These are phyloP conservation scores for Blennius ocellaris DNA, from an alignment of 2,113 vertebrate genomes.

Conservation along the genomic window DNA sequence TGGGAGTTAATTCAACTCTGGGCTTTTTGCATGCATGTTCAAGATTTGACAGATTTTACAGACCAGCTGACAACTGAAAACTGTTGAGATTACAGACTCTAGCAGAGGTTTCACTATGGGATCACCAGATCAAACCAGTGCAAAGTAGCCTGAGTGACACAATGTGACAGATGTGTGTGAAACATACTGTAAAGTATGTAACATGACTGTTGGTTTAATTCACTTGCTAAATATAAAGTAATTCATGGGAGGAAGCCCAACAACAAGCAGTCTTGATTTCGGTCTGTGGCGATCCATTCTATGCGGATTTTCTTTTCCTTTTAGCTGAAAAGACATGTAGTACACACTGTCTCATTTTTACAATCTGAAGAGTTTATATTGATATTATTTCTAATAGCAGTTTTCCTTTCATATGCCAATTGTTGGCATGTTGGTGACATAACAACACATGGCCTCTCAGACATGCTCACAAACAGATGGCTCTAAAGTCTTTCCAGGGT, in stretches of 20 bases:
- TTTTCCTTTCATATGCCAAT: background rate
- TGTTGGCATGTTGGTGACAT: background rate
- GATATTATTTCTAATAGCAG: background rate
- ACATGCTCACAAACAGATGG: background rate
- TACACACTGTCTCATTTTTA: too few relatives aligned
- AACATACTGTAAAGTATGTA: background rate
- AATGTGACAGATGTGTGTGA: conserved; percentile 5
- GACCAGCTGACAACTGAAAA: conserved; percentile 30
- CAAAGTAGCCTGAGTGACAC: background rate
- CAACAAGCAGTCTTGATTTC: conserved; percentile 10
- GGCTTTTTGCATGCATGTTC: too few relatives aligned
- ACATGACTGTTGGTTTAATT: conserved; percentile 30
- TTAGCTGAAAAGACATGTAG: background rate
- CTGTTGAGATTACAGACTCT: conserved; percentile 39
- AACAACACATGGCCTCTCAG: background rate
- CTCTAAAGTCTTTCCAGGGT: background rate
- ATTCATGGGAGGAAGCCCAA: background rate
- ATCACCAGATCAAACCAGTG: conserved; percentile 21
- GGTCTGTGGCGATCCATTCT: background rate
- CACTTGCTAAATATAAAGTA: conserved; percentile 3
- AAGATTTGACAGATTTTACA: conserved; percentile 22
- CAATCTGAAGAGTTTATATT: too few relatives aligned
- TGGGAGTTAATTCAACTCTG: too few relatives aligned
- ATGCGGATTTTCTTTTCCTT: conserved; percentile 2
- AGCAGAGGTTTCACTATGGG: conserved; percentile 28